These are phyloP conservation scores for Protophormia terraenovae DNA, from an alignment of 2,888 invertebrate genomes.

Conservation along the genomic window DNA sequence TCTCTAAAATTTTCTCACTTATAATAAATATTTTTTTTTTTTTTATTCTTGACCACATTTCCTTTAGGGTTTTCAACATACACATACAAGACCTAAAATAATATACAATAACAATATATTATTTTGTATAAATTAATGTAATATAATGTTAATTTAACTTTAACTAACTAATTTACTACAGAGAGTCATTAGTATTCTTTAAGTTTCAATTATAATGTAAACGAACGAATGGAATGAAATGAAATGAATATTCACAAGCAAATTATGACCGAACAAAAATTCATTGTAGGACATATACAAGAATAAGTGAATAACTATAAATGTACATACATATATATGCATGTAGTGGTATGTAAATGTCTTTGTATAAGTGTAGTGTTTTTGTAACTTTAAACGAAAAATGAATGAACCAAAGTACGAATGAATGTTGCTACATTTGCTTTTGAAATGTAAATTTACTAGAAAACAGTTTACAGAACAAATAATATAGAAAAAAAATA, in stretches of 20 bases:
- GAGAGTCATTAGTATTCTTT: slow-evolving; percentile 64
- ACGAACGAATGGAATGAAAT: neutral
- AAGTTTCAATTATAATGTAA: slow-evolving; percentile 61
- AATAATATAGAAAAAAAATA: slow-evolving; percentile 47
- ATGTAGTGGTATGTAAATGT: neutral
- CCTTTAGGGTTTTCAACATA: neutral
- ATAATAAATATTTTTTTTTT: no score
- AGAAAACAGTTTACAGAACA: slow-evolving; percentile 59
- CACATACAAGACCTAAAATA: neutral
- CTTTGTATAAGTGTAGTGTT: neutral
- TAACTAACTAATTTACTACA: slow-evolving; percentile 53
- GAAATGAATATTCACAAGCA: slow-evolving; percentile 55
- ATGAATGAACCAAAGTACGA: slow-evolving; percentile 29
- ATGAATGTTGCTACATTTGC: slow-evolving; percentile 48
- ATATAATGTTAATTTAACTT: slow-evolving; percentile 53
- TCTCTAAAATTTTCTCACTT: no score
- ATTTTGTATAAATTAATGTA: neutral
- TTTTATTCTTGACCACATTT: neutral
- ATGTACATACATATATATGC: no score
- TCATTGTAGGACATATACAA: neutral
- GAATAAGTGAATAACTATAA: neutral
- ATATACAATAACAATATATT: slow-evolving; percentile 15
- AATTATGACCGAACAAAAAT: slow-evolving; percentile 35
- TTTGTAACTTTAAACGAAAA: slow-evolving; percentile 31
- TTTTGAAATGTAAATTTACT: slow-evolving; percentile 67